A percentile compares a stretch with the other conserved stretches of the same genome.
These are phyloP conservation scores for Belgica antarctica DNA, from an alignment of 2,888 invertebrate genomes.

Conservation along the genomic window DNA sequence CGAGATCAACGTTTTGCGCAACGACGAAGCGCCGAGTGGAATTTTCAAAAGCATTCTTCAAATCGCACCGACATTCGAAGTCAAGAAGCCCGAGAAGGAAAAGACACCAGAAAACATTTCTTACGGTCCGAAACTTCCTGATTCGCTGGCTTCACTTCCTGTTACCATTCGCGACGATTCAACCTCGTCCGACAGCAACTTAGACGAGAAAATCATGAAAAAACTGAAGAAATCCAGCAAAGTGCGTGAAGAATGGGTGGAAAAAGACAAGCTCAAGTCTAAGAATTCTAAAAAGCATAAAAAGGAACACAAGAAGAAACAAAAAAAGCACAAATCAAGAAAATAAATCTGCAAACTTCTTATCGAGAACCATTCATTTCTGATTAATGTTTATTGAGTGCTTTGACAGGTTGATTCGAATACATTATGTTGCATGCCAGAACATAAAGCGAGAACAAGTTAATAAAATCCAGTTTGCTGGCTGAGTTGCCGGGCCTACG, in stretches of 20 bases:
- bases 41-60: conserved; percentile 61
- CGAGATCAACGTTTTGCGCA: conserved; percentile 61
- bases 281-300: conserved; percentile 45
- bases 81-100: conserved; percentile 43
- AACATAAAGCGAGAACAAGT: too few relatives aligned
- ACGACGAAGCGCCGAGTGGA: conserved; percentile 68
- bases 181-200: conserved; percentile 12
- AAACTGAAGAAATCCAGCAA: conserved; percentile 44
- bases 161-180: not conserved
- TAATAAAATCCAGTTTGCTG: too few relatives aligned
- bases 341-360: conserved; percentile 38
- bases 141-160: not conserved
- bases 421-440: too few relatives aligned
- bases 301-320: conserved; percentile 43
- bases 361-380: too few relatives aligned
- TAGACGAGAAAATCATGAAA: conserved; percentile 45
- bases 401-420: too few relatives aligned
- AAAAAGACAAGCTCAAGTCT: conserved; percentile 45
- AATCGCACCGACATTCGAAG: not conserved
- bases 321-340: conserved; percentile 47
- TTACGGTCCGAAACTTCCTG: conserved; percentile 38
- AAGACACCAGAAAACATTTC: conserved; percentile 46
- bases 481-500: too few relatives aligned
- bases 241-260: conserved; percentile 48
- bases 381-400: too few relatives aligned